phyloP scores from a whole-genome alignment of 2,888 invertebrate genomes.

The Drosophila robusta region DNA sequence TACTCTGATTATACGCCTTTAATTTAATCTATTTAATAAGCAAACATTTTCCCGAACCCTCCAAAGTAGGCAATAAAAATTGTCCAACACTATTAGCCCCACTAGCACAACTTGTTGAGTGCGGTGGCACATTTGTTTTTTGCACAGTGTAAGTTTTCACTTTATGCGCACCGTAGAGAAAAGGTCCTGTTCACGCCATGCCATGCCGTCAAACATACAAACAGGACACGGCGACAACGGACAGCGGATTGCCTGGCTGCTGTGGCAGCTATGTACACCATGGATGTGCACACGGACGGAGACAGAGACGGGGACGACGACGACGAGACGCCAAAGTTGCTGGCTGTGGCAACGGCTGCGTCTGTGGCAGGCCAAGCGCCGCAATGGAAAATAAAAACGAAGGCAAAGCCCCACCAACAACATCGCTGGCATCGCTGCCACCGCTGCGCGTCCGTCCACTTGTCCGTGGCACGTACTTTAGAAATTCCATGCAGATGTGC shows the following conservation, averaged over 20 bases:
- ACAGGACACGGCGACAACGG: conserved; percentile 50
- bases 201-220: conserved; percentile 73
- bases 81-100: conserved; percentile 6
- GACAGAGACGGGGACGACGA: conserved; percentile 10
- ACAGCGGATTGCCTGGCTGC: conserved; percentile 46
- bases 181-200: conserved; percentile 75
- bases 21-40: neutral
- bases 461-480: conserved; percentile 75
- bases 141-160: conserved; percentile 68
- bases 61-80: conserved; percentile 39
- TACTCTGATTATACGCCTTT: neutral
- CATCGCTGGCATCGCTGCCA: conserved; percentile 10
- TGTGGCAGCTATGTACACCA: conserved; percentile 73
- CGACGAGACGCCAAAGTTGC: conserved; percentile 68
- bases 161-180: conserved; percentile 54
- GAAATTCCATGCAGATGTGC: conserved; percentile 81
- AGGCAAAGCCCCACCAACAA: conserved; percentile 26
- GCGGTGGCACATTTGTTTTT: conserved; percentile 25
- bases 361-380: conserved; percentile 55
- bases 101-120: conserved; percentile 31
- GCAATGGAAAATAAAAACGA: conserved; percentile 36
- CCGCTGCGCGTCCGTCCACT: conserved; percentile 36
- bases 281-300: conserved; percentile 58
- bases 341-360: conserved; percentile 68
- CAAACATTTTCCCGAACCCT: neutral